Evolutionary conservation across 2,113 vertebrate genomes (phyloP).

Genomic region (Haliaeetus leucogaster): DNA sequence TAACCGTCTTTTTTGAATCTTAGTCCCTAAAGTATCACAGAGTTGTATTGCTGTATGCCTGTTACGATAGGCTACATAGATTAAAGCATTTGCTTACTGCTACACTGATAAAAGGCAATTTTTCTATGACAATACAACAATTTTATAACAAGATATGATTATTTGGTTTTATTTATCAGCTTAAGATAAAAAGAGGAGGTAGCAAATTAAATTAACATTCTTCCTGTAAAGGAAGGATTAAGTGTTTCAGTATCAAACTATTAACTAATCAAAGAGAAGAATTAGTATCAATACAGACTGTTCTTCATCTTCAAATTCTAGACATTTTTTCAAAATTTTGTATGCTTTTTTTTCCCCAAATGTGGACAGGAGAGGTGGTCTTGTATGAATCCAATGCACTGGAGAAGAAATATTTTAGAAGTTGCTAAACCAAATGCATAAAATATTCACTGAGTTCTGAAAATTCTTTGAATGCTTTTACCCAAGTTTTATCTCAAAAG

Average conservation of each 20-base stretch:
- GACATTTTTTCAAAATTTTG: neutral
- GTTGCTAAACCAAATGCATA: neutral
- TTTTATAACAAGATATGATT: neutral
- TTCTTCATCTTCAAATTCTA: neutral
- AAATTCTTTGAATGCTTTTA: constrained; percentile 27
- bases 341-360: neutral
- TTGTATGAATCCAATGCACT: neutral
- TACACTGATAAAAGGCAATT: neutral
- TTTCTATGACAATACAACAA: neutral
- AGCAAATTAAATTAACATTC: neutral
- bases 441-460: neutral
- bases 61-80: neutral
- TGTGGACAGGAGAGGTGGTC: neutral
- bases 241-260: neutral
- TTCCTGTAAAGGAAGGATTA: neutral
- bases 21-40: neutral
- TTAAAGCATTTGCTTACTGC: neutral
- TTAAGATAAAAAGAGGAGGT: neutral
- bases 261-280: neutral
- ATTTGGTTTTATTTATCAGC: neutral
- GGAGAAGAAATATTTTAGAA: neutral
- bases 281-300: neutral
- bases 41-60: neutral
- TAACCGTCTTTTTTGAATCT: neutral
- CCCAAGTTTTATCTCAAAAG: neutral